These are phyloP conservation scores for Drosophila sp. DNA, from an alignment of 1,140 invertebrate species.

Conservation along the genomic window DNA sequence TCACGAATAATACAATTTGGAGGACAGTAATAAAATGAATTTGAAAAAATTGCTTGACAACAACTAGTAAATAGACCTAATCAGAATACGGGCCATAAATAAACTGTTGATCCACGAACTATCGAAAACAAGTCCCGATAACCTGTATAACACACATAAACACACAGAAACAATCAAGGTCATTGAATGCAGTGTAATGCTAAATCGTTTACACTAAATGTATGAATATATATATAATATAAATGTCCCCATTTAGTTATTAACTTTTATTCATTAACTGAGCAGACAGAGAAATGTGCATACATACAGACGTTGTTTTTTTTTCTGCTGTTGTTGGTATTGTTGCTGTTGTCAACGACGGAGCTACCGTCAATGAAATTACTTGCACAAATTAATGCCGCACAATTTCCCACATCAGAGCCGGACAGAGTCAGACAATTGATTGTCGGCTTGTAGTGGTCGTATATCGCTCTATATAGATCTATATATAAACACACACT, in stretches of 20 bases:
- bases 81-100: conserved; percentile 36
- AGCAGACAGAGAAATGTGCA: conserved; percentile 28
- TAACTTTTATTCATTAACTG: conserved; percentile 63
- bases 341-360: conserved; percentile 32
- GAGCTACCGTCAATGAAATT: conserved; percentile 68
- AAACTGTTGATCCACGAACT: conserved; percentile 29
- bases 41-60: conserved; percentile 16
- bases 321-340: conserved; percentile 22
- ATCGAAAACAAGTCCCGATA: conserved; percentile 49
- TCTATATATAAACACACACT: conserved; percentile 14
- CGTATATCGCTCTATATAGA: conserved; percentile 46
- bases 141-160: conserved; percentile 14
- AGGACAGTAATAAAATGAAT: conserved; percentile 18
- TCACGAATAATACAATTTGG: conserved; percentile 12
- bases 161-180: conserved; percentile 61
- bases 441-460: conserved; percentile 54
- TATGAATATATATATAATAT: background rate
- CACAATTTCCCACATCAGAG: conserved; percentile 62
- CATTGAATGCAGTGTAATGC: conserved; percentile 56
- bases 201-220: conserved; percentile 62
- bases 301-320: conserved; percentile 10
- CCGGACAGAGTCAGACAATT: conserved; percentile 65
- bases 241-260: conserved; percentile 49
- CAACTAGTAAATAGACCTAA: conserved; percentile 15
- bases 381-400: conserved; percentile 79